Evolutionary conservation across 2,888 invertebrate species (phyloP).

Genomic region (Malacosoma neustria): DNA sequence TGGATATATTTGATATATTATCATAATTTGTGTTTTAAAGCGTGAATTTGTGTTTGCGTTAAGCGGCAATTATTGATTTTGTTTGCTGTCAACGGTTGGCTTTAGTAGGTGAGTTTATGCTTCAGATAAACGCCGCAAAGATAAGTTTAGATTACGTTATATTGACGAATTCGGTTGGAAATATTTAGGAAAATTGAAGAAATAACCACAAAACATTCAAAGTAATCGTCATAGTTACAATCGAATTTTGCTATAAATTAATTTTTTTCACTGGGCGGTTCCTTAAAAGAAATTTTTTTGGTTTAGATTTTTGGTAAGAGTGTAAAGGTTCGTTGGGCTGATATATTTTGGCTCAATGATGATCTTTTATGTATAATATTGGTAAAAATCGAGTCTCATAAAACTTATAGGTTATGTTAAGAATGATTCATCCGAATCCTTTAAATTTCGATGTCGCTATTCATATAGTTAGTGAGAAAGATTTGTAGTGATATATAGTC

Average conservation of each 20-base stretch:
- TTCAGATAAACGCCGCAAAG: not conserved
- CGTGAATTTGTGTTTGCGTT: conserved; percentile 17
- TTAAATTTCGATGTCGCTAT: not conserved
- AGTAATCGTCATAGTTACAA: too few species aligned
- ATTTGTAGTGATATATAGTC: too few species aligned
- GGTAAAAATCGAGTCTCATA: too few species aligned
- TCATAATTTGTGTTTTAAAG: conserved; percentile 20
- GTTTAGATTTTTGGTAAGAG: not conserved
- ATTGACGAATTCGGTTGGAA: not conserved
- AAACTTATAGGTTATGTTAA: conserved; percentile 12
- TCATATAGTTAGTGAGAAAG: too few species aligned
- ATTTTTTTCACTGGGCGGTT: not conserved
- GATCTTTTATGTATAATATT: too few species aligned
- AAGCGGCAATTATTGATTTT: conserved; percentile 14
- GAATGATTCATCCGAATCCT: conserved; percentile 11
- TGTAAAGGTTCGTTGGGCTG: too few species aligned
- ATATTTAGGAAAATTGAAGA: too few species aligned
- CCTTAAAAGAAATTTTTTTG: not conserved
- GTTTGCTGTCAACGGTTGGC: conserved; percentile 7
- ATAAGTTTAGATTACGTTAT: not conserved
- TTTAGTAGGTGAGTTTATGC: not conserved
- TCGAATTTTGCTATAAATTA: too few species aligned
- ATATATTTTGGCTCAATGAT: too few species aligned
- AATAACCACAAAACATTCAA: too few species aligned
- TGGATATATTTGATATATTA: conserved; percentile 29